Evolutionary conservation across 2,888 invertebrate species (phyloP).

Genomic region (Lacanobia wlatinum): DNA sequence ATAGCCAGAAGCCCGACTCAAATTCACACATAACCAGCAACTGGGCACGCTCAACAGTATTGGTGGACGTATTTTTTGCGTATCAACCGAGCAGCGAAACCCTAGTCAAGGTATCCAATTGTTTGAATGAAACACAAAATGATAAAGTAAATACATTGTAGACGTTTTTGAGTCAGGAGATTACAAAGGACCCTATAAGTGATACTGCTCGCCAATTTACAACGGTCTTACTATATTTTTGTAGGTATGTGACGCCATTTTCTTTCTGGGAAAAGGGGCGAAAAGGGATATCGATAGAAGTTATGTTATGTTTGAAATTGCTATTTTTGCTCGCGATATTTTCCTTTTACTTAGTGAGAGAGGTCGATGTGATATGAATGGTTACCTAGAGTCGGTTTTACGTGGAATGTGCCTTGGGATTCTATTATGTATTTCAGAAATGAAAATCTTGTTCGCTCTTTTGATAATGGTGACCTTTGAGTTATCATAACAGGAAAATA

Average conservation of each 20-base stretch:
- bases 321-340: constrained; percentile 54
- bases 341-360: constrained; percentile 49
- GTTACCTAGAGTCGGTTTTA: constrained; percentile 4
- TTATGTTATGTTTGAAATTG: constrained; percentile 37
- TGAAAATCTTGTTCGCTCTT: neutral
- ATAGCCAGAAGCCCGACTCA: too few species aligned
- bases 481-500: neutral
- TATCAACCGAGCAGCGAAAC: constrained; percentile 3
- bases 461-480: neutral
- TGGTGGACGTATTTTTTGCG: neutral
- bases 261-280: constrained; percentile 40
- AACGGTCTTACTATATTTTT: constrained; percentile 47
- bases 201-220: constrained; percentile 53
- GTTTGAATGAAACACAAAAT: constrained; percentile 48
- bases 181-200: constrained; percentile 46
- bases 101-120: constrained; percentile 21
- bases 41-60: too few species aligned
- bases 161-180: constrained; percentile 50
- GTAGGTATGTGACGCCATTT: constrained; percentile 53
- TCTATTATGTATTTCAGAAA: neutral
- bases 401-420: constrained; percentile 17
- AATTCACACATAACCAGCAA: too few species aligned
- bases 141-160: constrained; percentile 59
- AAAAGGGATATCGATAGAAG: constrained; percentile 44
- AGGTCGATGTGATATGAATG: constrained; percentile 32